Conservation (phyloP, 2,888 invertebrate genomes). For the Diarsia brunnea region DNA sequence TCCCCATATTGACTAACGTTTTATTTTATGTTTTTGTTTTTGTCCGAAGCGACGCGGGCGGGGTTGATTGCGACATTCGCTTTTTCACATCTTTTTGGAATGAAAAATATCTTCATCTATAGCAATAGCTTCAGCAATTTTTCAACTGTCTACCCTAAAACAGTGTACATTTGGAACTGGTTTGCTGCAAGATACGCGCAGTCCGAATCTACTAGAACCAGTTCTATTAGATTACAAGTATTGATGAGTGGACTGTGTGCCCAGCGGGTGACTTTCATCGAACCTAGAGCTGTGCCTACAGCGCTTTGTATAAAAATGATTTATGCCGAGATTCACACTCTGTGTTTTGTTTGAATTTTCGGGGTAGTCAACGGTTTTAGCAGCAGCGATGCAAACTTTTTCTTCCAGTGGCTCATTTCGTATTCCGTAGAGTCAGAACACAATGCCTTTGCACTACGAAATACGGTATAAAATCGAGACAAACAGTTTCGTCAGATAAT, state of each 20-base stretch:
- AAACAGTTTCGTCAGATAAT: conserved; percentile 36
- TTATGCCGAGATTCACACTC: not conserved
- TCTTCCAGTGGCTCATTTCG: conserved; percentile 12
- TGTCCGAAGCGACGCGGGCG: conserved; percentile 5
- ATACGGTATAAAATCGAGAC: conserved; percentile 28
- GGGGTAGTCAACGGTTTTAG: not conserved
- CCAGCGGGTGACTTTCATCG: conserved; percentile 44
- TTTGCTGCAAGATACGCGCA: conserved; percentile 20
- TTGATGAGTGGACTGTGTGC: conserved; percentile 39
- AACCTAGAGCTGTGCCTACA: conserved; percentile 20
- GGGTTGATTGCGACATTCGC: conserved; percentile 15
- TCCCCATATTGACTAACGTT: conserved; percentile 29
- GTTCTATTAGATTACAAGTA: conserved; percentile 47
- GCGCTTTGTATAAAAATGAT: not conserved
- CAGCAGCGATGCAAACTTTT: conserved; percentile 10
- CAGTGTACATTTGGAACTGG: conserved; percentile 23
- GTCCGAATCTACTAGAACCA: conserved; percentile 33
- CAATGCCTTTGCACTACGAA: conserved; percentile 27
- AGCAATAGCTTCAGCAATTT: conserved; percentile 6
- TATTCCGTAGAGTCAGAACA: conserved; percentile 8
- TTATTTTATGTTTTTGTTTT: conserved; percentile 55
- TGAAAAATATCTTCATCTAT: conserved; percentile 15
- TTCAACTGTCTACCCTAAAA: conserved; percentile 25
- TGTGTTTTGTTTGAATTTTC: not conserved
- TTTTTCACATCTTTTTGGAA: conserved; percentile 11